Conservation (phyloP, 2,113 vertebrate genomes). For the Perca fluviatilis region DNA sequence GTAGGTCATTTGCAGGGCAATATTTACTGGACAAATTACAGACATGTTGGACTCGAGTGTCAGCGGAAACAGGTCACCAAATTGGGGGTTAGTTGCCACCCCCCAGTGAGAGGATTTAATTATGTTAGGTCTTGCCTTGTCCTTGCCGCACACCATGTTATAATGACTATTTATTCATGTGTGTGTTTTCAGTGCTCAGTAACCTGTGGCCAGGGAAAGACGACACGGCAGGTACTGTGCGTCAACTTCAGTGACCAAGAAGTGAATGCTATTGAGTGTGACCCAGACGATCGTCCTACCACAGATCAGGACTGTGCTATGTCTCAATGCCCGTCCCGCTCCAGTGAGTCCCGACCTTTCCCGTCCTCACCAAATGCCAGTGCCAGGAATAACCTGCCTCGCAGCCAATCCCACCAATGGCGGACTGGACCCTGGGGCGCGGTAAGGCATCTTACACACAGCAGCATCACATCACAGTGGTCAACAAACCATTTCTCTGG, state of each 20-base stretch:
- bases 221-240: slow-evolving; percentile 92
- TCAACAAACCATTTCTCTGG: slow-evolving; percentile 2
- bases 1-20: too few relatives aligned
- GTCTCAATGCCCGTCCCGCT: slow-evolving; percentile 90
- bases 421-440: slow-evolving; percentile 97
- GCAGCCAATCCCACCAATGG: slow-evolving; percentile 92
- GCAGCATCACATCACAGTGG: background rate
- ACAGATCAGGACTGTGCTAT: slow-evolving; percentile 94
- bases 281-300: slow-evolving; percentile 90
- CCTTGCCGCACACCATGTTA: background rate
- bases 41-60: background rate
- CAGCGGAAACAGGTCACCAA: background rate
- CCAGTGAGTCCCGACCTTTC: slow-evolving; percentile 82
- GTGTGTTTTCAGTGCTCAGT: slow-evolving; percentile 91
- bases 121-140: background rate
- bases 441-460: slow-evolving; percentile 84
- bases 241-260: slow-evolving; percentile 93
- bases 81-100: background rate
- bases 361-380: slow-evolving; percentile 81
- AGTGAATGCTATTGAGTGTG: slow-evolving; percentile 91
- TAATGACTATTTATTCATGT: background rate
- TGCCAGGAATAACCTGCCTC: slow-evolving; percentile 82
- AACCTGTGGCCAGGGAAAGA: slow-evolving; percentile 95
- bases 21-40: too few relatives aligned
- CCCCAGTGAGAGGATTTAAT: background rate